Evolutionary conservation across 2,888 invertebrate genomes (phyloP).

Genomic region (Serrognathus titanus): DNA sequence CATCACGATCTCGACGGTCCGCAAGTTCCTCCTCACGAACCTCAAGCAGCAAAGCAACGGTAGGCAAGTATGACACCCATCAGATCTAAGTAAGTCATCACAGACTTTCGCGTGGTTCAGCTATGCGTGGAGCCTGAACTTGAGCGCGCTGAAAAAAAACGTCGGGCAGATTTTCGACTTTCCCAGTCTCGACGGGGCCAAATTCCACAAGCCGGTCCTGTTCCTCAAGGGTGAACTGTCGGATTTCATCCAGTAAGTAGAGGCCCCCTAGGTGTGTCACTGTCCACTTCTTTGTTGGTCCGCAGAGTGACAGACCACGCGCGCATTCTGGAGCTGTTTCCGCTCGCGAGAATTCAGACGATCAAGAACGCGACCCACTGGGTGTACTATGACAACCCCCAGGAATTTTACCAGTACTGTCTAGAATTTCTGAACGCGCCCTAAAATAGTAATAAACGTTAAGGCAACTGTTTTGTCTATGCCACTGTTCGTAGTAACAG

Average conservation of each 20-base stretch:
- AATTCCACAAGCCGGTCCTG: background rate
- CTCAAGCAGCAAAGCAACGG: background rate
- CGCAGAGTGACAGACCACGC: background rate
- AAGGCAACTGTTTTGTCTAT: no score
- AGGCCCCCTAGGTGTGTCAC: no score
- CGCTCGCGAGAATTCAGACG: background rate
- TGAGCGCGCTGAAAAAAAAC: background rate
- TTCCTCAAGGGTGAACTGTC: background rate
- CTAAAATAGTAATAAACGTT: no score
- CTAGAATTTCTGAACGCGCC: background rate
- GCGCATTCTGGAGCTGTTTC: background rate
- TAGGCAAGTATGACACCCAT: no score
- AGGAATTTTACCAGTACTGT: background rate
- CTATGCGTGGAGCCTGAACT: background rate
- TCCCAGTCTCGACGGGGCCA: background rate
- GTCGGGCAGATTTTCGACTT: background rate
- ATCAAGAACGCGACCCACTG: background rate
- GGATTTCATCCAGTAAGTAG: background rate
- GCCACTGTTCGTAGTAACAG: no score
- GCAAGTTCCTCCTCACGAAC: background rate
- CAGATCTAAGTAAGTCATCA: no score
- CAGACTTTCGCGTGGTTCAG: background rate
- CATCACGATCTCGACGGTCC: background rate
- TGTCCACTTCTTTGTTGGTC: no score
- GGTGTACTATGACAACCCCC: background rate